Conservation (phyloP, 2,113 vertebrate genomes). For the Psilopogon haemacephalus region DNA sequence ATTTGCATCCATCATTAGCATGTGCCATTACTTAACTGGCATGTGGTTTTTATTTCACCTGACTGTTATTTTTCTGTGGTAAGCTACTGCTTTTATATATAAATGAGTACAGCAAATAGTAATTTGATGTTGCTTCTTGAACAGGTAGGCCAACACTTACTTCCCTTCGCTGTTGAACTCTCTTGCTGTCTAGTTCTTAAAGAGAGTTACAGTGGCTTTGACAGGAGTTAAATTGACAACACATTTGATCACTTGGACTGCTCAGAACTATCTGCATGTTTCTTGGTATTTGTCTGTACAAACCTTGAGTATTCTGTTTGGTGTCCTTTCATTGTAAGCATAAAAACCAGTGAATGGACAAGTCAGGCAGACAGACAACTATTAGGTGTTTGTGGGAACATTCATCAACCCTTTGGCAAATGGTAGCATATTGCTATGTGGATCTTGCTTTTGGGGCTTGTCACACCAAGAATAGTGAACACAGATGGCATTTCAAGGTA, state of each 20-base stretch:
- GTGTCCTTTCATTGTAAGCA: neutral
- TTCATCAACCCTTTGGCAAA: neutral
- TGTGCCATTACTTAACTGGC: neutral
- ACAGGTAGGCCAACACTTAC: neutral
- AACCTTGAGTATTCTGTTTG: neutral
- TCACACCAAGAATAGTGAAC: neutral
- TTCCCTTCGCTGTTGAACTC: neutral
- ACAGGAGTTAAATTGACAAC: neutral
- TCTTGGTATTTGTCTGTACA: neutral
- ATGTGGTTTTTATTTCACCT: neutral
- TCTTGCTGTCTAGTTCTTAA: neutral
- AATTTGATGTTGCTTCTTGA: neutral
- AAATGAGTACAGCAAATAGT: neutral
- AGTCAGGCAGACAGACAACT: conserved; percentile 5
- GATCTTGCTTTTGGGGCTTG: neutral
- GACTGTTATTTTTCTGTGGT: neutral
- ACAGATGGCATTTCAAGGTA: neutral
- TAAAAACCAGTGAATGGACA: neutral
- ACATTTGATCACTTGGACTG: neutral
- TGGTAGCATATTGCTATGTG: neutral
- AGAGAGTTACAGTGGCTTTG: fast-evolving
- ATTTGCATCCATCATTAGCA: neutral
- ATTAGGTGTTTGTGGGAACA: neutral
- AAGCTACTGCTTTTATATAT: neutral
- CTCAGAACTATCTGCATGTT: neutral